Conservation (phyloP, 2,888 invertebrate species). For the Amphipoea lucens region DNA sequence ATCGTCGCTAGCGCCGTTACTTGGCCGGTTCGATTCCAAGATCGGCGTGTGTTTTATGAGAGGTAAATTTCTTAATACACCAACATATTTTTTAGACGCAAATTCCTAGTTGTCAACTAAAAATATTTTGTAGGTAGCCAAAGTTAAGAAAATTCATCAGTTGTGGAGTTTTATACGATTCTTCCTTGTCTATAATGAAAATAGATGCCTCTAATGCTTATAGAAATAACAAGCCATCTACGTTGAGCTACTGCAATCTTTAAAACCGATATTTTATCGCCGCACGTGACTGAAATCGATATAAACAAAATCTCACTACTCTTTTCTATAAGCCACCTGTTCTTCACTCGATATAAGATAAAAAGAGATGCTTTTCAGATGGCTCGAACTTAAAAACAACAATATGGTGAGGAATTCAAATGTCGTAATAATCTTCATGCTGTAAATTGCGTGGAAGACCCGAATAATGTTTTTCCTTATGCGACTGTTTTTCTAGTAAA, state of each 20-base stretch:
- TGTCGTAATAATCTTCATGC: constrained; percentile 15
- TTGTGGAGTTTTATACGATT: no score
- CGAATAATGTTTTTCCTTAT: constrained; percentile 13
- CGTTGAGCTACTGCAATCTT: constrained; percentile 34
- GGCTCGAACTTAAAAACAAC: constrained; percentile 4
- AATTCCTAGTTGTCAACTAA: neutral
- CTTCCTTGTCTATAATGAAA: neutral
- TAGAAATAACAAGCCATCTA: constrained; percentile 9
- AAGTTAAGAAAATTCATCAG: neutral
- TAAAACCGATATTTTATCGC: constrained; percentile 30
- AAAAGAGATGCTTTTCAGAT: constrained; percentile 20
- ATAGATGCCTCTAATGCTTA: neutral
- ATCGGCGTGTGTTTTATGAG: neutral
- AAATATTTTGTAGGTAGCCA: neutral
- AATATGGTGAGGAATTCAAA: constrained; percentile 23
- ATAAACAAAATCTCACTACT: constrained; percentile 6
- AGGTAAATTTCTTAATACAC: neutral
- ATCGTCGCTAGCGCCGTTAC: neutral
- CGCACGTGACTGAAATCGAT: constrained; percentile 25
- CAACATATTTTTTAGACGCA: neutral
- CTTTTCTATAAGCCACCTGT: constrained; percentile 8
- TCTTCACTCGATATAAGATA: constrained; percentile 3
- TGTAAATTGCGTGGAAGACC: constrained; percentile 11
- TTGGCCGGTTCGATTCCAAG: neutral
- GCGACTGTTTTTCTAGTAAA: neutral